phyloP scores from a whole-genome alignment of 2,113 vertebrate genomes.

The Sula dactylatra region DNA sequence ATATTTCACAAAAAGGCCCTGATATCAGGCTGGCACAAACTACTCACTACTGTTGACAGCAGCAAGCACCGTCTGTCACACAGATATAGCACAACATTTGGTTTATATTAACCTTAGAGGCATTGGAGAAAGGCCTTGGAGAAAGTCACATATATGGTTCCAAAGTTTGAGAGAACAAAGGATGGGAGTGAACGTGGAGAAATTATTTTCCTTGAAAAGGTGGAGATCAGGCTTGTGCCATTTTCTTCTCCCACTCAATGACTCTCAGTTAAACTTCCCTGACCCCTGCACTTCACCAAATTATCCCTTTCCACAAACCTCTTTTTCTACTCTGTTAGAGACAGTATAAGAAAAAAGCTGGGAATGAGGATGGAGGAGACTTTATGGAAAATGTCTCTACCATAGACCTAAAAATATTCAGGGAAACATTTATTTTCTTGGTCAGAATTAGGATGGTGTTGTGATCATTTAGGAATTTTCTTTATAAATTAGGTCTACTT shows the following conservation, averaged over 20 bases:
- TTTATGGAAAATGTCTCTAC: neutral
- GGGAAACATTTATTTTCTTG: neutral
- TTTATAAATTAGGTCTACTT: neutral
- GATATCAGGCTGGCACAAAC: neutral
- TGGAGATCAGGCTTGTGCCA: neutral
- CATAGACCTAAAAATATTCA: neutral
- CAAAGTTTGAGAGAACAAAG: neutral
- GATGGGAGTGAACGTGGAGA: neutral
- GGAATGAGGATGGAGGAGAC: neutral
- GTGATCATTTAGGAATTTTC: neutral
- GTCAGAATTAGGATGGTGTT: neutral
- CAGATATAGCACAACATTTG: neutral
- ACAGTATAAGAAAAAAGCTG: neutral
- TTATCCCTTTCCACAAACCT: neutral
- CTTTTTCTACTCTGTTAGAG: neutral
- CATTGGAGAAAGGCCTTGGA: neutral
- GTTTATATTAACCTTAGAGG: neutral
- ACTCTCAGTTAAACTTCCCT: neutral
- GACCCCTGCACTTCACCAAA: neutral
- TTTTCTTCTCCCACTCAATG: neutral
- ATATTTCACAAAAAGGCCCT: neutral
- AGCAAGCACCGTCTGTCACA: neutral
- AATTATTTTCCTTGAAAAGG: neutral
- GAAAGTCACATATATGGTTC: neutral
- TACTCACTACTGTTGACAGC: neutral